phyloP scores from a whole-genome alignment of 2,113 vertebrate species.

The Carollia perspicillata region DNA sequence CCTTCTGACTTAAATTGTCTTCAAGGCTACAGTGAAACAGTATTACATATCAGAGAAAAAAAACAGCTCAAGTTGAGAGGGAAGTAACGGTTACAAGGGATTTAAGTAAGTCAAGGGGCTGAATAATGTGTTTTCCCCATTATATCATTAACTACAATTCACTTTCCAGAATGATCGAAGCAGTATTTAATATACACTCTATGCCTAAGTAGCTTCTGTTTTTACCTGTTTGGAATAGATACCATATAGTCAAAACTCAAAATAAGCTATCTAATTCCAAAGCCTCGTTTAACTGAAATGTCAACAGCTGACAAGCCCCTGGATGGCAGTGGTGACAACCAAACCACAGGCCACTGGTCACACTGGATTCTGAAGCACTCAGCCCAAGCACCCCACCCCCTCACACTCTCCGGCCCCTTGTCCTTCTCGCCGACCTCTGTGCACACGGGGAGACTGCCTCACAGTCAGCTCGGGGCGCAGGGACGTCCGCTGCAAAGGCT shows the following conservation, averaged over 20 bases:
- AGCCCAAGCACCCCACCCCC: background rate
- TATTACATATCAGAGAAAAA: constrained; percentile 1
- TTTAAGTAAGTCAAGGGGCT: background rate
- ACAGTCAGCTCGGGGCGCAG: background rate
- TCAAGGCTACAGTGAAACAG: background rate
- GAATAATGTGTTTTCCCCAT: background rate
- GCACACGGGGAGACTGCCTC: background rate
- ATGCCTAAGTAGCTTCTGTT: background rate
- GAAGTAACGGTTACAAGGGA: background rate
- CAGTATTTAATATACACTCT: background rate
- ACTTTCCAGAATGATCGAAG: background rate
- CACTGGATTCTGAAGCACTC: background rate
- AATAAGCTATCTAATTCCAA: background rate
- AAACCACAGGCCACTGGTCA: background rate
- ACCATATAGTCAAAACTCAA: background rate
- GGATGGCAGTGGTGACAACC: background rate
- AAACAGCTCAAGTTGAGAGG: background rate
- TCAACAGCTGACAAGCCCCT: background rate
- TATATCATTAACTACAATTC: background rate
- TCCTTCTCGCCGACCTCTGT: background rate
- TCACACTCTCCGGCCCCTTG: background rate
- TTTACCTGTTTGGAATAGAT: background rate
- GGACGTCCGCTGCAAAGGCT: background rate
- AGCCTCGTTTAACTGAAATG: background rate
- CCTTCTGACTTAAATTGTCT: background rate